phyloP scores from a whole-genome alignment of 2,797 vertebrate species.

The Emys orbicularis region DNA sequence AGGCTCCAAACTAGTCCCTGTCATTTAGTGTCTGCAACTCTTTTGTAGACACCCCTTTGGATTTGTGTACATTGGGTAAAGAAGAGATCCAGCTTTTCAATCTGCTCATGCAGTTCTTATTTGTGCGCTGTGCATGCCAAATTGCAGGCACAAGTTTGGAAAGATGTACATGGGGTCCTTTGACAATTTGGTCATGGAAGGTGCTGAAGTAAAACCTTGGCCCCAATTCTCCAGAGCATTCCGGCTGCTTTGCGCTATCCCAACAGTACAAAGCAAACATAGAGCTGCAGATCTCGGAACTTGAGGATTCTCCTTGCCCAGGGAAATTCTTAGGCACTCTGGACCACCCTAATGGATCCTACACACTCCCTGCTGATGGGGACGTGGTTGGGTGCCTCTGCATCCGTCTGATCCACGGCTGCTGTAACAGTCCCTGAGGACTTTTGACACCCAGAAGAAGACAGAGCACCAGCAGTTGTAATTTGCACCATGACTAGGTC shows the following conservation, averaged over 20 bases:
- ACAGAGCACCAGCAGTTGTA: conserved; percentile 2
- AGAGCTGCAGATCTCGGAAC: neutral
- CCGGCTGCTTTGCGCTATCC: neutral
- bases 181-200: neutral
- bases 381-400: neutral
- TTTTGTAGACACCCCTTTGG: neutral
- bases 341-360: neutral
- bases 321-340: neutral
- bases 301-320: neutral
- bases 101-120: neutral
- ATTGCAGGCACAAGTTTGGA: neutral
- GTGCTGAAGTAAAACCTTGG: neutral
- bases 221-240: neutral
- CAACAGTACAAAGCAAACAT: neutral
- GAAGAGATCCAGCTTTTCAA: neutral
- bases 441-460: neutral
- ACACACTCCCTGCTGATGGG: neutral
- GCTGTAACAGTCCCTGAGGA: neutral
- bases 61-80: neutral
- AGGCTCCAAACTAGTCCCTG: neutral
- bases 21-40: neutral
- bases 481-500: neutral
- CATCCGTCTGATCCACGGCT: neutral
- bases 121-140: neutral
- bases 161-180: neutral